Evolutionary conservation across 2,113 vertebrate genomes (phyloP).

Genomic region (Rhegmatorhina hoffmannsi): DNA sequence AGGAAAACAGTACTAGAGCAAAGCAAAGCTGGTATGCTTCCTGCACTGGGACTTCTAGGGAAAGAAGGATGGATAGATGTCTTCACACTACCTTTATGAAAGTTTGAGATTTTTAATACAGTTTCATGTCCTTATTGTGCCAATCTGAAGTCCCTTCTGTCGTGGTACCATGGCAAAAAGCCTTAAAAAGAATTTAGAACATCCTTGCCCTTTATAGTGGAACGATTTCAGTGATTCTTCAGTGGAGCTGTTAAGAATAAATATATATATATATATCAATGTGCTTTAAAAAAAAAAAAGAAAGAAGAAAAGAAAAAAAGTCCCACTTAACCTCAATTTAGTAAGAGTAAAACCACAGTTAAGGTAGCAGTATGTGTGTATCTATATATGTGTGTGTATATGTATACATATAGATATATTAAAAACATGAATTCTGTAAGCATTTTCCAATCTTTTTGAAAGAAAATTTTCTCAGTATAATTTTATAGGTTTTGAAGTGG

Average conservation of each 20-base stretch:
- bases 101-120: neutral
- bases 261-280: neutral
- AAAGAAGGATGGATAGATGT: neutral
- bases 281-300: neutral
- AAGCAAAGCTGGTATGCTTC: neutral
- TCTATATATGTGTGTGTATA: fast-evolving
- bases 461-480: neutral
- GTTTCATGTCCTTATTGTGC: neutral
- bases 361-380: fast-evolving
- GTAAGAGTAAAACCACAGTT: neutral
- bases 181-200: neutral
- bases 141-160: neutral
- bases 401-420: neutral
- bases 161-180: neutral
- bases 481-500: neutral
- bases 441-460: neutral
- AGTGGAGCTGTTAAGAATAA: neutral
- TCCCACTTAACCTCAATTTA: neutral
- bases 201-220: neutral
- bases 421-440: neutral
- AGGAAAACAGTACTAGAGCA: neutral
- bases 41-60: neutral
- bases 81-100: neutral
- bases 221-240: neutral
- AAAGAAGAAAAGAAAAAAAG: neutral